Evolutionary conservation across 2,888 invertebrate species (phyloP).

Genomic region (Drosophila neotestacea): DNA sequence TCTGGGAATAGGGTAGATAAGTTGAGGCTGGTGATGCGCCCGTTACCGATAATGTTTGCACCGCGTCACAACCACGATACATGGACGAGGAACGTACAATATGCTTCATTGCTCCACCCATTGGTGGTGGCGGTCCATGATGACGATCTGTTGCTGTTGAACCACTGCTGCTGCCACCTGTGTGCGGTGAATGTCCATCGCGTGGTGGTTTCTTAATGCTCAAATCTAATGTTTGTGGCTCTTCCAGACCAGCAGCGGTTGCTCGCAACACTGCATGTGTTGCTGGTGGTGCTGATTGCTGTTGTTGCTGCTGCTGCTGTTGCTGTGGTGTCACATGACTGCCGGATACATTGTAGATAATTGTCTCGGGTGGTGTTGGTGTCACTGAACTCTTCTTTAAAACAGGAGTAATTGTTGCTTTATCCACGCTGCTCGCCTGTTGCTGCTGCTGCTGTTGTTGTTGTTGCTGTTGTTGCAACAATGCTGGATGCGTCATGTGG

Average conservation of each 20-base stretch:
- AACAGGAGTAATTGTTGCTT: constrained; percentile 89
- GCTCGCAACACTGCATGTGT: constrained; percentile 80
- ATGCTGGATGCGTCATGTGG: constrained; percentile 62
- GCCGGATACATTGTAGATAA: constrained; percentile 76
- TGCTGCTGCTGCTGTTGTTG: constrained; percentile 62
- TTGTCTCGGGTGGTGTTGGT: constrained; percentile 77
- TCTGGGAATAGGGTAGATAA: constrained; percentile 84
- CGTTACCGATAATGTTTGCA: constrained; percentile 51
- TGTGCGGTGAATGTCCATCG: constrained; percentile 84
- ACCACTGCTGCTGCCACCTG: constrained; percentile 38
- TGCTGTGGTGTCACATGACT: constrained; percentile 78
- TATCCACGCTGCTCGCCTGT: constrained; percentile 81
- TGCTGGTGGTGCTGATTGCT: constrained; percentile 35
- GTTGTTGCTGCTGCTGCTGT: constrained; percentile 68
- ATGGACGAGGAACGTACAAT: constrained; percentile 79
- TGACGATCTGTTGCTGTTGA: constrained; percentile 34
- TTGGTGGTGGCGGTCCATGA: constrained; percentile 53
- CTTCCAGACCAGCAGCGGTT: constrained; percentile 81
- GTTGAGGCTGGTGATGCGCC: constrained; percentile 80
- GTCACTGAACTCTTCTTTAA: constrained; percentile 64
- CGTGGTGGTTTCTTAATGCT: constrained; percentile 90
- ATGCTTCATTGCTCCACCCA: constrained; percentile 70
- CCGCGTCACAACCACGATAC: constrained; percentile 72
- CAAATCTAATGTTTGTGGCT: constrained; percentile 90
- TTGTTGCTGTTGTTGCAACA: constrained; percentile 79